These are phyloP conservation scores for Falcaria lacertinaria DNA, from an alignment of 2,888 invertebrate species.

Conservation along the genomic window DNA sequence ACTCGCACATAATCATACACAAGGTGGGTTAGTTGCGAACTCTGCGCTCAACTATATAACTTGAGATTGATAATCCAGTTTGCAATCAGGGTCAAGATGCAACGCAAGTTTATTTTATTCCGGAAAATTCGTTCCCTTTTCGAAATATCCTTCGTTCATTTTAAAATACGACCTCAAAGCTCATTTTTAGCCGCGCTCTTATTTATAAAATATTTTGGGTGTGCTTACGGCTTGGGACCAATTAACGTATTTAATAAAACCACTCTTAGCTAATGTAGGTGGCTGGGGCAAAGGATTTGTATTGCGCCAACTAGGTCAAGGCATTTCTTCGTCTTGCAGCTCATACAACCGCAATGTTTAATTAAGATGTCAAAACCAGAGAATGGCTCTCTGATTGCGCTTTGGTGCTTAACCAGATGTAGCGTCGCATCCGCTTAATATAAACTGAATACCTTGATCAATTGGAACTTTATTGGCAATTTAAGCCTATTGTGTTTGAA, in stretches of 20 bases:
- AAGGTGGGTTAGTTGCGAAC: constrained; percentile 51
- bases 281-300: not conserved
- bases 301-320: not conserved
- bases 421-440: not conserved
- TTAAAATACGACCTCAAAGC: not conserved
- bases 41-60: constrained; percentile 37
- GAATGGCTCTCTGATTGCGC: not conserved
- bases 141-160: not conserved
- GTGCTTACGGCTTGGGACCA: not conserved
- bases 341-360: not conserved
- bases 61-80: constrained; percentile 52
- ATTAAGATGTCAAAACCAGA: not conserved
- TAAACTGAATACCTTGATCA: too few relatives aligned
- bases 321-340: not conserved
- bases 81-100: constrained; percentile 48
- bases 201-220: not conserved
- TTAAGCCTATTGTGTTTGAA: too few relatives aligned
- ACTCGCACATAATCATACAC: constrained; percentile 70
- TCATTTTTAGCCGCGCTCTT: not conserved
- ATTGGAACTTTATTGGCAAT: too few relatives aligned
- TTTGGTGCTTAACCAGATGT: not conserved
- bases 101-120: constrained; percentile 13
- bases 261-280: not conserved
- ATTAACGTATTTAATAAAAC: not conserved
- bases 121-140: not conserved